Conservation (phyloP, 2,113 vertebrate species). For the Hemibagrus wyckioides region DNA sequence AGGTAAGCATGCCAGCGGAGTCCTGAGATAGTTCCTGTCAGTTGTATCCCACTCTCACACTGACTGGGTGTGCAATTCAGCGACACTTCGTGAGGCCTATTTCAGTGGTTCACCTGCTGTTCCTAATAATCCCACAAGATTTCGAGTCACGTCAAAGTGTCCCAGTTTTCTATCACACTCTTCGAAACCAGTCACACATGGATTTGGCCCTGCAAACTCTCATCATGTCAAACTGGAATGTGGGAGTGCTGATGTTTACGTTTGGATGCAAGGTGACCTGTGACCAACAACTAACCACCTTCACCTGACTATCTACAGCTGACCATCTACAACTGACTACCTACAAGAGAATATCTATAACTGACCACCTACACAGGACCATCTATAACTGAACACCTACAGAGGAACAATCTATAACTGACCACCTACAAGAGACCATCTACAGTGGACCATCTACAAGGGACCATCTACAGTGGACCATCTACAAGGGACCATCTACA, state of each 20-base stretch:
- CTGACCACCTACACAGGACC: not conserved
- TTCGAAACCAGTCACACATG: not conserved
- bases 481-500: not conserved
- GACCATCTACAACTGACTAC: not conserved
- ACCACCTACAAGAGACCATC: not conserved
- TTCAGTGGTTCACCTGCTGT: not conserved
- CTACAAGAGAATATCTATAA: not conserved
- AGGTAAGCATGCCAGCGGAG: not conserved
- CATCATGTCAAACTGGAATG: not conserved
- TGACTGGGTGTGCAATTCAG: constrained; percentile 4
- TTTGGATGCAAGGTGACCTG: not conserved
- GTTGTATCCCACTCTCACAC: not conserved
- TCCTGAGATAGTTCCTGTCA: constrained; percentile 10
- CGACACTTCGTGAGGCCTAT: not conserved
- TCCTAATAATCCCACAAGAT: not conserved
- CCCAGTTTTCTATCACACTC: not conserved
- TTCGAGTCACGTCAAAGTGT: not conserved
- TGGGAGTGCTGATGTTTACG: not conserved
- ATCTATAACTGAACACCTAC: not conserved
- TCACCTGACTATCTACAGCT: not conserved
- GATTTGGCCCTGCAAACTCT: not conserved
- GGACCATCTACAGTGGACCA: not conserved
- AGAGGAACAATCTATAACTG: too few species aligned
- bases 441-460: not conserved
- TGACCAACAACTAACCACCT: too few species aligned